Percentiles rank a stretch among this genome's conserved stretches.
phyloP scores from a whole-genome alignment of 2,888 invertebrate species.

The Hipparchia semele region DNA sequence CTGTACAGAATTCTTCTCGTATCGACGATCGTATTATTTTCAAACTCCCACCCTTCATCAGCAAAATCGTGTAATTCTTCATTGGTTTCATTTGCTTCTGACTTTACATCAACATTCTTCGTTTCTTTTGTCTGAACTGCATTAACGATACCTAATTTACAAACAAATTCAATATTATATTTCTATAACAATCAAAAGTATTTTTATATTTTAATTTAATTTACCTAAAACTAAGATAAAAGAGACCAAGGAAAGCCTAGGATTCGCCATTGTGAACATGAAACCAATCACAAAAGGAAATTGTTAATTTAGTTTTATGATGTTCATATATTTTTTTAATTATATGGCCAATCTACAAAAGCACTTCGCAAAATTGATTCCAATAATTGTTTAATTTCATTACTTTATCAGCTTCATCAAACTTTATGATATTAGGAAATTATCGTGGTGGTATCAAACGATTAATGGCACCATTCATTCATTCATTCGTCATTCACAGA shows the following conservation, averaged over 20 bases:
- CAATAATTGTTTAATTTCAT: not conserved
- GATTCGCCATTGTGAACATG: slow-evolving; percentile 35
- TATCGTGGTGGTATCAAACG: too few relatives aligned
- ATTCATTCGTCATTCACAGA: too few relatives aligned
- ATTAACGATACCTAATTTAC: slow-evolving; percentile 30
- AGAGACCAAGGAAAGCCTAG: slow-evolving; percentile 17
- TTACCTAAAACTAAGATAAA: slow-evolving; percentile 41
- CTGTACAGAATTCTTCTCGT: slow-evolving; percentile 70
- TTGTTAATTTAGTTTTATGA: slow-evolving; percentile 23
- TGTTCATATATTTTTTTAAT: slow-evolving; percentile 32
- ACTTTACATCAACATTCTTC: slow-evolving; percentile 16
- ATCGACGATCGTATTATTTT: slow-evolving; percentile 64
- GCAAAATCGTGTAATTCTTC: slow-evolving; percentile 49
- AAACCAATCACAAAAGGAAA: slow-evolving; percentile 27
- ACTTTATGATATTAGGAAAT: too few relatives aligned
- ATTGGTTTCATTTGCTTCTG: slow-evolving; percentile 4
- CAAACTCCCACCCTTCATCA: slow-evolving; percentile 71
- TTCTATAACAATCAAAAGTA: not conserved
- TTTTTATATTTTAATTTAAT: slow-evolving; percentile 3
- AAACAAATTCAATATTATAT: not conserved
- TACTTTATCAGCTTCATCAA: too few relatives aligned
- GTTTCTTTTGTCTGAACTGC: slow-evolving; percentile 35
- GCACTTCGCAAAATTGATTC: not conserved
- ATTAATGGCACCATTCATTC: too few relatives aligned
- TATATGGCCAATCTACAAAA: slow-evolving; percentile 30